These are phyloP conservation scores for Gobius niger DNA, from an alignment of 2,113 vertebrate species.

Conservation along the genomic window DNA sequence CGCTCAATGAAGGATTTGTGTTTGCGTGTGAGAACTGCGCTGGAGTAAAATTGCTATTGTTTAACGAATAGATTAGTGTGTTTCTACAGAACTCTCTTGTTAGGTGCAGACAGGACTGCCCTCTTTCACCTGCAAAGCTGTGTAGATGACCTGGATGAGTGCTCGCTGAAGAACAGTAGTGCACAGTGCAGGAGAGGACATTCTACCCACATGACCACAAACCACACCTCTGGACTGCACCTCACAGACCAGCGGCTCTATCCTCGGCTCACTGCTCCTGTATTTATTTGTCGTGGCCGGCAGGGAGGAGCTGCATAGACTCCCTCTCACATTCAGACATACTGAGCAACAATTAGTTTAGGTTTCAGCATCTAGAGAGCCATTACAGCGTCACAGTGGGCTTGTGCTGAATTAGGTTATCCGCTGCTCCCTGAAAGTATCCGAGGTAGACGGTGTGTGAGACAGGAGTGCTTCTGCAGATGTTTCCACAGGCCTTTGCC, in stretches of 20 bases:
- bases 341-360: slow-evolving; percentile 58
- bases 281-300: slow-evolving; percentile 70
- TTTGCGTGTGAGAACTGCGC: too few relatives aligned
- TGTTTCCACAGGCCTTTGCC: slow-evolving; percentile 60
- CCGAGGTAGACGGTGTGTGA: slow-evolving; percentile 35
- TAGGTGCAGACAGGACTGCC: slow-evolving; percentile 42
- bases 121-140: slow-evolving; percentile 44
- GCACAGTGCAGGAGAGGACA: slow-evolving; percentile 45
- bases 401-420: slow-evolving; percentile 60
- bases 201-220: slow-evolving; percentile 58
- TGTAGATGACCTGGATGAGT: slow-evolving; percentile 47
- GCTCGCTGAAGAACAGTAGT: slow-evolving; percentile 52
- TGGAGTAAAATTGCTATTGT: too few relatives aligned
- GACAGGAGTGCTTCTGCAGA: slow-evolving; percentile 63
- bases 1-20: too few relatives aligned
- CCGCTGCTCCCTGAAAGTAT: slow-evolving; percentile 50
- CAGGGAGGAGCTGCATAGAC: slow-evolving; percentile 23
- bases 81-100: slow-evolving; percentile 48
- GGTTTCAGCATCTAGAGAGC: slow-evolving; percentile 52
- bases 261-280: slow-evolving; percentile 54
- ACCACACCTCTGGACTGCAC: slow-evolving; percentile 34
- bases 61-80: too few relatives aligned
- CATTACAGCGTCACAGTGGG: slow-evolving; percentile 53
- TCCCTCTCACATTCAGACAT: slow-evolving; percentile 38
- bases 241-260: slow-evolving; percentile 49